These are phyloP conservation scores for Stenopsyche tienmushanensis DNA, from an alignment of 1,140 invertebrate genomes.

Conservation along the genomic window DNA sequence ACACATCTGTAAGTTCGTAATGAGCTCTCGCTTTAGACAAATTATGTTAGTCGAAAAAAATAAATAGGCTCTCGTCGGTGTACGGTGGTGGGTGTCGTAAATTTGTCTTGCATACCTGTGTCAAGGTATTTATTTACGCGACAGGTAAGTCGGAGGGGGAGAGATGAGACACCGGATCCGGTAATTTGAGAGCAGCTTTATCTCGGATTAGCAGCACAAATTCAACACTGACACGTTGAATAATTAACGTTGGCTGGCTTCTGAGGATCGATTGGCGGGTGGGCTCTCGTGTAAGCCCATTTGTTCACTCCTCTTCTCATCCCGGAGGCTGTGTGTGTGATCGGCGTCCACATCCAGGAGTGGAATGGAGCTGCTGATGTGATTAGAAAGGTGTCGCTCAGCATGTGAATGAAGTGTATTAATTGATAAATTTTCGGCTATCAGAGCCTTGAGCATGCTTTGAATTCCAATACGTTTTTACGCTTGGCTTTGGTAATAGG, in stretches of 20 bases:
- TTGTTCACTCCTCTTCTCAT: too few relatives aligned
- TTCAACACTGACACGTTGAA: constrained; percentile 39
- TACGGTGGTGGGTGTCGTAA: not conserved
- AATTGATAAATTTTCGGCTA: not conserved
- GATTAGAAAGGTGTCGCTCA: too few relatives aligned
- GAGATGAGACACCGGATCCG: constrained; percentile 11
- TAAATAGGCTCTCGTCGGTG: not conserved
- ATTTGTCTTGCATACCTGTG: constrained; percentile 13
- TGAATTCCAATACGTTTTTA: too few relatives aligned
- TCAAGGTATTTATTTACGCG: constrained; percentile 21
- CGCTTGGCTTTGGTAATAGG: too few relatives aligned
- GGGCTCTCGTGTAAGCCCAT: too few relatives aligned
- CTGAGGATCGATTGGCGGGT: constrained; percentile 34
- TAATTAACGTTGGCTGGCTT: constrained; percentile 34
- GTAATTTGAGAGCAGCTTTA: constrained; percentile 37
- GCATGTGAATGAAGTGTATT: too few relatives aligned
- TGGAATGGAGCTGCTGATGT: too few relatives aligned
- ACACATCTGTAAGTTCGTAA: too few relatives aligned
- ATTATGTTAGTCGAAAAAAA: not conserved
- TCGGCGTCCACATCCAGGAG: too few relatives aligned
- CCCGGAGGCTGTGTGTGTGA: too few relatives aligned
- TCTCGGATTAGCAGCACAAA: constrained; percentile 38
- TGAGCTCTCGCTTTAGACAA: not conserved
- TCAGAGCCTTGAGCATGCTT: not conserved
- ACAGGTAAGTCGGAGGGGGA: constrained; percentile 8